Conservation (phyloP, 2,113 vertebrate species). For the Prolemur simus region DNA sequence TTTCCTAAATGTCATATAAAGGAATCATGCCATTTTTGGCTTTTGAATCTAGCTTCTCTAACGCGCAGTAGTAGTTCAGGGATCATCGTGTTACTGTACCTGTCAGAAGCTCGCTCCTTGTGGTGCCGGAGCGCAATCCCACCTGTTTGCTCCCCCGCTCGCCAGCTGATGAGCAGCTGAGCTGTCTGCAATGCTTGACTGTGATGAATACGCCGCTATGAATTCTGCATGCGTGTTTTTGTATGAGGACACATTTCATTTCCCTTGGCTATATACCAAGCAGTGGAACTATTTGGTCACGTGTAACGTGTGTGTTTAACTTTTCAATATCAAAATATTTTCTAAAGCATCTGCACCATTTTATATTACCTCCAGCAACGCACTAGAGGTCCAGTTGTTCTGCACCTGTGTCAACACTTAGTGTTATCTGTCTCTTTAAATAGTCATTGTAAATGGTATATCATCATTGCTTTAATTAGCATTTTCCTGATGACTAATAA, state of each 20-base stretch:
- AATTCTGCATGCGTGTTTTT: fast-evolving
- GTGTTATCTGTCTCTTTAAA: too few relatives aligned
- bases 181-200: too few relatives aligned
- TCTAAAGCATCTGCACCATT: too few relatives aligned
- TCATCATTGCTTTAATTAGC: not conserved
- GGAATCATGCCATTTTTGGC: not conserved
- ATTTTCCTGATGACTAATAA: not conserved
- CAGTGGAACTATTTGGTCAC: not conserved
- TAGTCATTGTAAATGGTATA: too few relatives aligned
- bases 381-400: fast-evolving
- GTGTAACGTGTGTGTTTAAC: not conserved
- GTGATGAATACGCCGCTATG: too few relatives aligned
- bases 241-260: not conserved
- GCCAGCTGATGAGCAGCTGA: fast-evolving
- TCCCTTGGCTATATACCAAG: not conserved
- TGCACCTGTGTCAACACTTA: too few relatives aligned
- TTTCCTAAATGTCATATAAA: not conserved
- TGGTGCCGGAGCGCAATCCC: too few relatives aligned
- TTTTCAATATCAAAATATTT: not conserved
- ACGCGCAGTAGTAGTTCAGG: not conserved
- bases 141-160: fast-evolving
- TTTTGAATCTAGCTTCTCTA: not conserved
- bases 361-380: not conserved
- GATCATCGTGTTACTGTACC: fast-evolving
- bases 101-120: not conserved